A percentile compares a stretch with the other conserved stretches of the same genome.
Conservation (phyloP, 2,797 vertebrate genomes). For the Argyrosomus regius region DNA sequence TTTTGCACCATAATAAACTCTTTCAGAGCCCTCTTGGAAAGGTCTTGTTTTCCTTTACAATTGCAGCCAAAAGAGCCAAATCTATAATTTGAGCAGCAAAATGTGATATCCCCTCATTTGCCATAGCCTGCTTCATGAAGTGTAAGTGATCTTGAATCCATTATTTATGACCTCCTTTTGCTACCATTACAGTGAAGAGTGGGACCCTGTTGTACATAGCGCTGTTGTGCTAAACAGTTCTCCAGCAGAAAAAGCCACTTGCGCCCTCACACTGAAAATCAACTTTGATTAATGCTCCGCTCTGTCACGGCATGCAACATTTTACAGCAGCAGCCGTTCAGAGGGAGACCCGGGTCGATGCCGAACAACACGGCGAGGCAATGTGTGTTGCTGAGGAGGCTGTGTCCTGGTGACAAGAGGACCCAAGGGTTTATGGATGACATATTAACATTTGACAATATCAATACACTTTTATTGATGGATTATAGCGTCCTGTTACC, state of each 20-base stretch:
- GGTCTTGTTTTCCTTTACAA: constrained; percentile 77
- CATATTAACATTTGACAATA: constrained; percentile 84
- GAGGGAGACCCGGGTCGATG: constrained; percentile 67
- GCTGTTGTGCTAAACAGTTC: constrained; percentile 84
- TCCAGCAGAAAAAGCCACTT: constrained; percentile 73
- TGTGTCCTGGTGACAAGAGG: constrained; percentile 63
- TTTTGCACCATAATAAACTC: constrained; percentile 67
- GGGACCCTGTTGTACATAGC: constrained; percentile 69
- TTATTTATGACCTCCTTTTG: constrained; percentile 87
- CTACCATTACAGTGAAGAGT: constrained; percentile 82
- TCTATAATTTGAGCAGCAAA: constrained; percentile 72
- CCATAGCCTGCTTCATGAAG: constrained; percentile 80
- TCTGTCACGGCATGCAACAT: constrained; percentile 66
- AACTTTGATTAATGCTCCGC: constrained; percentile 81
- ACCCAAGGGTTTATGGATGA: constrained; percentile 77
- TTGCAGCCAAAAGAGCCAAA: constrained; percentile 65
- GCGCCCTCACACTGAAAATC: constrained; percentile 75
- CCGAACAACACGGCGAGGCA: constrained; percentile 56
- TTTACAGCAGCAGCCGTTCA: constrained; percentile 66
- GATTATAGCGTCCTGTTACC: constrained; percentile 66
- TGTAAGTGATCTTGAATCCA: constrained; percentile 88
- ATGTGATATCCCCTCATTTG: constrained; percentile 70
- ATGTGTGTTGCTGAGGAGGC: constrained; percentile 52
- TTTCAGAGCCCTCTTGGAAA: constrained; percentile 66
- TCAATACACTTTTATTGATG: constrained; percentile 79